Evolutionary conservation across 2,888 invertebrate genomes (phyloP).

Genomic region (Epirrhoe alternata): DNA sequence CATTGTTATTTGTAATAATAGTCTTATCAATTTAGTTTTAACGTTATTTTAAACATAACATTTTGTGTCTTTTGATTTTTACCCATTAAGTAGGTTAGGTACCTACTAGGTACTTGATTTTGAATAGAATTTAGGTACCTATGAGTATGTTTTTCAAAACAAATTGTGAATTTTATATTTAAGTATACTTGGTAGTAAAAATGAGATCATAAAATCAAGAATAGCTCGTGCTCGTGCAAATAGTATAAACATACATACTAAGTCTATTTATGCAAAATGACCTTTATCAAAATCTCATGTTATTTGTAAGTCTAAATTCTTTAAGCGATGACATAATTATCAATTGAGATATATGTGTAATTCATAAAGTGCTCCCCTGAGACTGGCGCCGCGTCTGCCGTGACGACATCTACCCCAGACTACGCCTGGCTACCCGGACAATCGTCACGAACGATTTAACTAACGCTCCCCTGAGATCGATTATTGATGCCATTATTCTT

Average conservation of each 20-base stretch:
- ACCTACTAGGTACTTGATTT: too few species aligned
- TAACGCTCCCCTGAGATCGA: constrained; percentile 64
- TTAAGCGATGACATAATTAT: constrained; percentile 18
- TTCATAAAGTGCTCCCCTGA: constrained; percentile 33
- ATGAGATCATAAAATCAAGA: too few species aligned
- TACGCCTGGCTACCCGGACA: constrained; percentile 47
- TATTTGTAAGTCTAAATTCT: constrained; percentile 9
- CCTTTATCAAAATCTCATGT: background rate
- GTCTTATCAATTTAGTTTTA: background rate
- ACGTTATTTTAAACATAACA: too few species aligned
- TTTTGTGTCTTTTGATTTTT: too few species aligned
- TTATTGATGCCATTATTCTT: constrained; percentile 55
- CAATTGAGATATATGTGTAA: constrained; percentile 35
- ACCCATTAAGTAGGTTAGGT: too few species aligned
- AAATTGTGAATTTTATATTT: too few species aligned
- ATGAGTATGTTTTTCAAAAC: too few species aligned
- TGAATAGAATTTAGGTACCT: too few species aligned
- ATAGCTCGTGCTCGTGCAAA: too few species aligned
- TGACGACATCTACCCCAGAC: constrained; percentile 53
- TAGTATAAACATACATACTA: too few species aligned
- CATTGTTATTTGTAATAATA: background rate
- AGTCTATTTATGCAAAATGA: background rate
- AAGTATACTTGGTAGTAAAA: too few species aligned
- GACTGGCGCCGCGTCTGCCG: constrained; percentile 53
- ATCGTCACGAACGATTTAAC: constrained; percentile 70